Percentiles rank a stretch among this genome's conserved stretches.
Conservation (phyloP, 2,797 vertebrate genomes). For the Varecia variegata region DNA sequence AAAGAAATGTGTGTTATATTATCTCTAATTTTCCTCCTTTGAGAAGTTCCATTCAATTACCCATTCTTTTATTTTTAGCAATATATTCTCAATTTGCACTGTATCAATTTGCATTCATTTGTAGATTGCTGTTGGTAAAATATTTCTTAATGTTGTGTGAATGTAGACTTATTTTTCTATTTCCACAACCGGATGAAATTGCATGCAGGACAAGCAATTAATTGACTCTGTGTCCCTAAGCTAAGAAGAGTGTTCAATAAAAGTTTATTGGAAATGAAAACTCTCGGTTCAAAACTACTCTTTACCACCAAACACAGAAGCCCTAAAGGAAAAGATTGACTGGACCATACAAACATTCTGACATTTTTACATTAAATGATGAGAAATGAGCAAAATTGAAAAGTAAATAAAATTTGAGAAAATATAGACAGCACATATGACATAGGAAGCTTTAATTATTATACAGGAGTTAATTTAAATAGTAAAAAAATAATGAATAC, state of each 20-base stretch:
- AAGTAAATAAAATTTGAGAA: background rate
- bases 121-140: constrained; percentile 50
- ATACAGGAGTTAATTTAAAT: background rate
- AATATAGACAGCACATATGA: background rate
- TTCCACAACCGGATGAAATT: constrained; percentile 42
- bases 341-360: background rate
- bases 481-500: background rate
- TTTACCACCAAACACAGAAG: constrained; percentile 13
- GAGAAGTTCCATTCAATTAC: constrained; percentile 39
- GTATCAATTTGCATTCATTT: constrained; percentile 57
- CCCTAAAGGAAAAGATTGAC: background rate
- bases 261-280: constrained; percentile 44
- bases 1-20: background rate
- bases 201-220: background rate
- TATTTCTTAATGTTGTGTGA: constrained; percentile 61
- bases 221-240: constrained; percentile 21
- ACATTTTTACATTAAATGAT: background rate
- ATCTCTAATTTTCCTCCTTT: constrained; percentile 22
- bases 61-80: constrained; percentile 61
- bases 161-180: constrained; percentile 40
- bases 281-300: background rate
- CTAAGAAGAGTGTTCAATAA: constrained; percentile 4
- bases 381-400: background rate
- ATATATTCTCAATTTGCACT: constrained; percentile 60
- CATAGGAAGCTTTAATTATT: background rate